phyloP scores from a whole-genome alignment of 2,113 vertebrate species.

The Oxygymnocypris stewartii region DNA sequence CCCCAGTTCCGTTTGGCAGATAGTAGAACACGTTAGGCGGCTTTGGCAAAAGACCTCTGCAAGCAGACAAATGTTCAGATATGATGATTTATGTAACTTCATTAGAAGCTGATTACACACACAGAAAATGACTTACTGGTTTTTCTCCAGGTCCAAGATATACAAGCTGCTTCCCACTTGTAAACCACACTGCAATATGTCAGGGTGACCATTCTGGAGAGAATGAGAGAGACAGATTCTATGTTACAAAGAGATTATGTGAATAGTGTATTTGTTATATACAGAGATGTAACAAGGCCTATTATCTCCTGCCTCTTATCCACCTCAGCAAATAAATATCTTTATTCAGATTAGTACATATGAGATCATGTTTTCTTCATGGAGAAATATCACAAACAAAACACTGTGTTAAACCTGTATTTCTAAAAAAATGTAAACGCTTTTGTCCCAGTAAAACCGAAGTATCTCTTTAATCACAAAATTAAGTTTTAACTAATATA shows the following conservation, averaged over 20 bases:
- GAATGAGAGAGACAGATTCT: neutral
- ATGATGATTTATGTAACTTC: conserved; percentile 4
- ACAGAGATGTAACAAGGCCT: neutral
- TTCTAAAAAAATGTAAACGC: neutral
- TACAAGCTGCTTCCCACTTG: conserved; percentile 74
- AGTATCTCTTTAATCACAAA: neutral
- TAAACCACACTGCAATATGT: conserved; percentile 73
- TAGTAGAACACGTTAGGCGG: conserved; percentile 79
- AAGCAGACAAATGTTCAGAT: conserved; percentile 41
- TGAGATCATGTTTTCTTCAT: neutral
- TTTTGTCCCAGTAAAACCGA: neutral
- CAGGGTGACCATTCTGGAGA: conserved; percentile 71
- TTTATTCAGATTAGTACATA: neutral
- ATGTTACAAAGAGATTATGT: neutral
- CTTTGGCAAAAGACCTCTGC: conserved; percentile 79
- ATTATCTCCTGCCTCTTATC: neutral
- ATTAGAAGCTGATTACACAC: conserved; percentile 4
- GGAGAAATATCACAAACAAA: neutral
- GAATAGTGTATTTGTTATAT: neutral
- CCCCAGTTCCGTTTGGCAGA: conserved; percentile 78
- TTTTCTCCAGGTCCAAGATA: conserved; percentile 83
- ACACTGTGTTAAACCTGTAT: neutral
- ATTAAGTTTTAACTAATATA: neutral
- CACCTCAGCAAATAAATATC: neutral
- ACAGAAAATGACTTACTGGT: conserved; percentile 75